phyloP scores from a whole-genome alignment of 2,797 vertebrate genomes.

The Anas bahamensis region DNA sequence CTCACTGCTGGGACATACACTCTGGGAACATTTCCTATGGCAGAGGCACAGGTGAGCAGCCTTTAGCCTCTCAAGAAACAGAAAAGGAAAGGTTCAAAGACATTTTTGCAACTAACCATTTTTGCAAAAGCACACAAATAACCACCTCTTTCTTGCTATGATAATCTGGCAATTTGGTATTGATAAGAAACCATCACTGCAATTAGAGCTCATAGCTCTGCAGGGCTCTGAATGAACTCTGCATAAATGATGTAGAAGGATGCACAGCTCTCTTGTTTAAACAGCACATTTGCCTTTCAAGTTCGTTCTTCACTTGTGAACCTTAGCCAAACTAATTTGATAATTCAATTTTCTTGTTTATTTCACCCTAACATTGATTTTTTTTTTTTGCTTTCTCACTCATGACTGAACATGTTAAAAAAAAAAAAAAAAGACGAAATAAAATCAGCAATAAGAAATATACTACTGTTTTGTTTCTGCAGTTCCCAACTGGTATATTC shows the following conservation, averaged over 20 bases:
- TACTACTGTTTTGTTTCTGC: background rate
- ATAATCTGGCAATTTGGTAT: background rate
- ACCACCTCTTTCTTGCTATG: background rate
- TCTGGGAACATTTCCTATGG: fast-evolving
- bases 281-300: background rate
- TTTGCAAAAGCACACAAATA: background rate
- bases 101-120: background rate
- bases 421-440: background rate
- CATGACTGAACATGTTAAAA: background rate
- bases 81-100: background rate
- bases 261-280: background rate
- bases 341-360: background rate
- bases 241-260: background rate
- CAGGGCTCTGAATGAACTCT: background rate
- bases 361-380: background rate
- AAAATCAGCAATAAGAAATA: background rate
- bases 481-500: background rate
- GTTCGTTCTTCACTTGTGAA: background rate
- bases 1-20: fast-evolving
- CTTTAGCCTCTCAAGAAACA: background rate
- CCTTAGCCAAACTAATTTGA: background rate
- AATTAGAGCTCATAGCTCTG: background rate
- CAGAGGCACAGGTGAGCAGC: background rate
- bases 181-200: background rate
- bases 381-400: slow-evolving; percentile 16